These are phyloP conservation scores for Trichonephila inaurata DNA, from an alignment of 1,140 invertebrate species.

Conservation along the genomic window DNA sequence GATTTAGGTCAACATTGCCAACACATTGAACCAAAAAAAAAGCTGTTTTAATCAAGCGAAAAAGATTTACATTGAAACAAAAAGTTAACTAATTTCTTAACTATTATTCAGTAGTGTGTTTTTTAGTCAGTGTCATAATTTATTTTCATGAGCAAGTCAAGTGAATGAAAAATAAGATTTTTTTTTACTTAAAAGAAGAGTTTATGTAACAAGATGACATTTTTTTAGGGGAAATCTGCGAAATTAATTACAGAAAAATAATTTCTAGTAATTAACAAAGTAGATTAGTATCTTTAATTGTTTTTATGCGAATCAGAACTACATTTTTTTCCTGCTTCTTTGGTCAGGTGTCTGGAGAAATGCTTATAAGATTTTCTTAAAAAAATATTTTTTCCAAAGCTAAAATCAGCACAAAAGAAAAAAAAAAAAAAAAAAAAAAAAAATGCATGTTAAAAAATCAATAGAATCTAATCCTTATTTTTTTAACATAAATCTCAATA, in stretches of 20 bases:
- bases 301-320: background rate
- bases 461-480: too few relatives aligned
- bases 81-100: constrained; percentile 19
- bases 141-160: background rate
- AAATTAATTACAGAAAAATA: background rate
- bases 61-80: constrained; percentile 5
- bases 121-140: background rate
- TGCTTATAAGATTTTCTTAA: too few relatives aligned
- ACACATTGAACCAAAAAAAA: background rate
- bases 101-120: background rate
- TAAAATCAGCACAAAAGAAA: too few relatives aligned
- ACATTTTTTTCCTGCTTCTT: background rate
- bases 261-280: background rate
- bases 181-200: background rate
- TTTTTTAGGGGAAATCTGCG: background rate
- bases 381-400: too few relatives aligned
- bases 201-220: too few relatives aligned
- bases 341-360: too few relatives aligned
- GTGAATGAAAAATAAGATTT: background rate
- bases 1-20: constrained; percentile 20
- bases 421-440: too few relatives aligned
- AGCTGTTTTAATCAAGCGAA: background rate
- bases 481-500: too few relatives aligned
- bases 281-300: background rate
- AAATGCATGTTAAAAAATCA: too few relatives aligned